A percentile compares a stretch with the other conserved stretches of the same genome.
Conservation (phyloP, 2,888 invertebrate species). For the Parnassius glacialis region DNA sequence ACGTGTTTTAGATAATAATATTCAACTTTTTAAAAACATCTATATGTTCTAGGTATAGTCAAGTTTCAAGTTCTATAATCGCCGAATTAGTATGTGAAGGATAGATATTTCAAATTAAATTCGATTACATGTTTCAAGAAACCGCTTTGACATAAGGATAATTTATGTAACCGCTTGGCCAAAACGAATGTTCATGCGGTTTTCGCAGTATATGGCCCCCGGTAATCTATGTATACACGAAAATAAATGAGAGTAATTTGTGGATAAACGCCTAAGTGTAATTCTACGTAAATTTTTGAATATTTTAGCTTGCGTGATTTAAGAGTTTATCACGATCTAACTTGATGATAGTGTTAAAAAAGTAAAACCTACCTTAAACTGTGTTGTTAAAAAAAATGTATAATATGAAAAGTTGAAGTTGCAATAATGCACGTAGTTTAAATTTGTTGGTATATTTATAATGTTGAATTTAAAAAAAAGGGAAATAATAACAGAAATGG, state of each 20-base stretch:
- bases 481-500: too few species aligned
- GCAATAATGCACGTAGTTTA: too few species aligned
- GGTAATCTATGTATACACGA: constrained; percentile 15
- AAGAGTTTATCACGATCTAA: neutral
- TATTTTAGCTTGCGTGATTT: constrained; percentile 8
- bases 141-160: constrained; percentile 1
- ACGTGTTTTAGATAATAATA: too few species aligned
- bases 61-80: too few species aligned
- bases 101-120: neutral
- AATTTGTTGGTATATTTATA: too few species aligned
- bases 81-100: too few species aligned
- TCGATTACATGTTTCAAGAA: neutral
- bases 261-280: constrained; percentile 7
- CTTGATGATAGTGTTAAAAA: constrained; percentile 9
- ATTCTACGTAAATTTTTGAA: constrained; percentile 18
- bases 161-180: constrained; percentile 8
- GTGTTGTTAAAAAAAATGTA: too few species aligned
- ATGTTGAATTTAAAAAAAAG: too few species aligned
- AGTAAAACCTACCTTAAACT: too few species aligned
- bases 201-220: constrained; percentile 9
- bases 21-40: too few species aligned
- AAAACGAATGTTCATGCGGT: constrained; percentile 12
- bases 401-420: too few species aligned
- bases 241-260: constrained; percentile 18
- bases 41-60: too few species aligned